A percentile compares a stretch with the other conserved stretches of the same genome.
These are phyloP conservation scores for Pterois miles DNA, from an alignment of 2,797 vertebrate genomes.

Conservation along the genomic window DNA sequence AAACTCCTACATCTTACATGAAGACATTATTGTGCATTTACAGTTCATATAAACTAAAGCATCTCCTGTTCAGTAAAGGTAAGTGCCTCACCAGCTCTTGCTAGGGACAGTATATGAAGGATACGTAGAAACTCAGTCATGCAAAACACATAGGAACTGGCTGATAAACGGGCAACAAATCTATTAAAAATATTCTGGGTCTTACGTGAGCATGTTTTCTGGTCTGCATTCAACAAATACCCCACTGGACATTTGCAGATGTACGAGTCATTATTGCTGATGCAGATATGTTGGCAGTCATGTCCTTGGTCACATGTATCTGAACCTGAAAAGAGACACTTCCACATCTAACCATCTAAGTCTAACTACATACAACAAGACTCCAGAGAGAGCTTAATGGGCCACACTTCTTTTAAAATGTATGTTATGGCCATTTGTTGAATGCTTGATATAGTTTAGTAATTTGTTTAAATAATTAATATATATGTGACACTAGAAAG, in stretches of 20 bases:
- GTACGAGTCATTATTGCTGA: constrained; percentile 63
- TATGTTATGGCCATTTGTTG: not conserved
- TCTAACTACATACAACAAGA: not conserved
- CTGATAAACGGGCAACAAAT: not conserved
- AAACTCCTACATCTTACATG: not conserved
- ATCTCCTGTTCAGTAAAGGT: not conserved
- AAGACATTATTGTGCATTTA: not conserved
- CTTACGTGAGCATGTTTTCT: constrained; percentile 82
- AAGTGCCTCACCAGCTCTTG: not conserved
- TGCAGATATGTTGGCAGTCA: constrained; percentile 82
- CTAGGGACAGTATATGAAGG: not conserved
- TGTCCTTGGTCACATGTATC: constrained; percentile 76
- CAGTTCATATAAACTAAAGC: not conserved
- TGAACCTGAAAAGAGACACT: constrained; percentile 48
- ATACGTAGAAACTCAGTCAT: not conserved
- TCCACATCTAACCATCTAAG: not conserved
- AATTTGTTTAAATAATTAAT: not conserved
- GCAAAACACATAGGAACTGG: not conserved
- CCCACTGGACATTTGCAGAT: constrained; percentile 80
- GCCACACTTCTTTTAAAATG: not conserved
- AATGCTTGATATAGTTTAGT: not conserved
- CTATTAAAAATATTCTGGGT: not conserved
- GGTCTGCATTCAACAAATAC: constrained; percentile 79
- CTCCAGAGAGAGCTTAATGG: not conserved
- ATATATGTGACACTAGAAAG: too few species aligned